Conservation (phyloP, 2,797 vertebrate species). For the Sternotherus odoratus region DNA sequence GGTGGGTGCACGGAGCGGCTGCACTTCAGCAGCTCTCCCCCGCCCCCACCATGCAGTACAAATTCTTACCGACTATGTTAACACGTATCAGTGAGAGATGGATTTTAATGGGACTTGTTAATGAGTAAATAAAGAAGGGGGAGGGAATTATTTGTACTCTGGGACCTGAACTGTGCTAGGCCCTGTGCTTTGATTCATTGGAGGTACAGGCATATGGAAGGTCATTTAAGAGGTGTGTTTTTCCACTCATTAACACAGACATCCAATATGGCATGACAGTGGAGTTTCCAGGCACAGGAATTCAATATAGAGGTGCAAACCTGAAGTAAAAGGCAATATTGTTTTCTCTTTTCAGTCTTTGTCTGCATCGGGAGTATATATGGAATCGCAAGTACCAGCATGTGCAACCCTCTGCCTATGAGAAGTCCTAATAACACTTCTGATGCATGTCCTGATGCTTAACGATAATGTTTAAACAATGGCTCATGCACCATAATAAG, state of each 20-base stretch:
- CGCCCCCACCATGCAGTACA: not conserved
- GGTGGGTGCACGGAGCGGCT: conserved; percentile 59
- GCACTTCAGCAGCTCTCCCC: not conserved
- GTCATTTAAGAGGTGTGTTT: not conserved
- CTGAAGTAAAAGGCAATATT: not conserved
- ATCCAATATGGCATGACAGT: not conserved
- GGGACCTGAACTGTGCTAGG: not conserved
- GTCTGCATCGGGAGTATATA: not conserved
- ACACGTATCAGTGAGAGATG: not conserved
- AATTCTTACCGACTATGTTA: not conserved
- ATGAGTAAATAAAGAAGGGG: not conserved
- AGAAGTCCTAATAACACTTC: not conserved
- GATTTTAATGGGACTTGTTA: not conserved
- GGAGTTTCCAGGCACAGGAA: conserved; percentile 28
- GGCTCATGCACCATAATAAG: not conserved
- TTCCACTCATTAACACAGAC: not conserved
- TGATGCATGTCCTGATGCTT: conserved; percentile 7
- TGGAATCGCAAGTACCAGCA: conserved; percentile 31
- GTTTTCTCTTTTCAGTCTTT: conserved; percentile 38
- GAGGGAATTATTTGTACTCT: not conserved
- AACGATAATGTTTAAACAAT: not conserved
- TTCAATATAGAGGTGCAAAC: not conserved
- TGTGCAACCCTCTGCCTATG: not conserved
- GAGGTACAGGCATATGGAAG: not conserved
- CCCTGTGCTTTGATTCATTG: not conserved